A percentile compares a stretch with the other conserved stretches of the same genome.
Evolutionary conservation across 2,797 vertebrate species (phyloP).

Genomic region (Nannoperca obscura): DNA sequence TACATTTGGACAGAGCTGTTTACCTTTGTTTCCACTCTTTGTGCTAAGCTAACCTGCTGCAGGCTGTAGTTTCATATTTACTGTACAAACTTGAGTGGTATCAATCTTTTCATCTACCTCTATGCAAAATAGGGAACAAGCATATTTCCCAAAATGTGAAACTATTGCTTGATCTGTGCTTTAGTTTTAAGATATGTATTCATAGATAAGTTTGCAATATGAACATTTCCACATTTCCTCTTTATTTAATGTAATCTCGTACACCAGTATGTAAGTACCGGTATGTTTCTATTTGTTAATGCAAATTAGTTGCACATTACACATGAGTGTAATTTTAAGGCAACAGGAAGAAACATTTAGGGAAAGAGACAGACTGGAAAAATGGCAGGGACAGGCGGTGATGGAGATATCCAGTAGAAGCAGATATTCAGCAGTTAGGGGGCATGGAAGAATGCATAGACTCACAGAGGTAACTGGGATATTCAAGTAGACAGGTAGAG

Average conservation of each 20-base stretch:
- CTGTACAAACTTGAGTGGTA: neutral
- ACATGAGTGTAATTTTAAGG: neutral
- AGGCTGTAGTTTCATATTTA: neutral
- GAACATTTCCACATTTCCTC: neutral
- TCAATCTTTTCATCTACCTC: neutral
- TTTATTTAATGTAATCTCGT: neutral
- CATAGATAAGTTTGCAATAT: neutral
- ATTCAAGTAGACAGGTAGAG: conserved; percentile 54
- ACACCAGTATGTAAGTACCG: neutral
- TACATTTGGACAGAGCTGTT: neutral
- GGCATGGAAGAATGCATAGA: conserved; percentile 24
- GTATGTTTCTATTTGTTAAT: neutral
- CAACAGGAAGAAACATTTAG: conserved; percentile 4
- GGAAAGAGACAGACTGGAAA: neutral
- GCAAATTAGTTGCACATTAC: neutral
- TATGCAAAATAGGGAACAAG: neutral
- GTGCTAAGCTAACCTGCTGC: neutral
- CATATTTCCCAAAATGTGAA: neutral
- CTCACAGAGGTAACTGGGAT: conserved; percentile 54
- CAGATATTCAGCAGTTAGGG: conserved; percentile 17
- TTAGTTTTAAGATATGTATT: neutral
- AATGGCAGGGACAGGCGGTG: conserved; percentile 25
- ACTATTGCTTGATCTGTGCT: neutral
- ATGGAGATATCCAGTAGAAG: conserved; percentile 22
- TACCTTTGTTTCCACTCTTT: neutral